Percentiles rank a stretch among this genome's conserved stretches.
Conservation (phyloP, 2,113 vertebrate genomes). For the Lepus timidus region DNA sequence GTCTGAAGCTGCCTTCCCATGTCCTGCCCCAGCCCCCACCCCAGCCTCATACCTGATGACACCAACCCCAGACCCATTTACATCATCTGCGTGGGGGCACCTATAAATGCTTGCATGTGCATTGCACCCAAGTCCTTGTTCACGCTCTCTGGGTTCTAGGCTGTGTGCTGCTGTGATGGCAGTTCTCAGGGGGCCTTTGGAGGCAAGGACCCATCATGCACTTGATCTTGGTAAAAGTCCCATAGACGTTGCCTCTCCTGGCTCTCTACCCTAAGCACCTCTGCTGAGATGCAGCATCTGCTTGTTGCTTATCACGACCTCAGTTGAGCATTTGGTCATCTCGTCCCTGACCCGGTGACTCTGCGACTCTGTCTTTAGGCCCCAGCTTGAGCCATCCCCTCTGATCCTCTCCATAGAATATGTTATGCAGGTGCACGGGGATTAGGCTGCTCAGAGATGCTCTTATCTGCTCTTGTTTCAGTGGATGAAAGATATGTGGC, state of each 20-base stretch:
- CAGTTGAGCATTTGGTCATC: background rate
- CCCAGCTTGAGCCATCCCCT: background rate
- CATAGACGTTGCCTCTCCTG: background rate
- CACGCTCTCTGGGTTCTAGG: rapidly evolving
- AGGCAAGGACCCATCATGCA: background rate
- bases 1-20: background rate
- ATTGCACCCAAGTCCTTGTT: too few species aligned
- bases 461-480: constrained; percentile 83
- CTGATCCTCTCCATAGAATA: background rate
- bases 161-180: background rate
- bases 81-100: background rate
- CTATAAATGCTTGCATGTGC: rapidly evolving
- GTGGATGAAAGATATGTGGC: constrained; percentile 99
- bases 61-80: background rate
- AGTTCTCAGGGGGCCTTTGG: background rate
- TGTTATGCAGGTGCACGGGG: rapidly evolving
- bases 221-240: background rate
- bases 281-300: too few species aligned
- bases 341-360: background rate
- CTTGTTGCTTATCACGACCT: too few species aligned
- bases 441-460: background rate
- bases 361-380: background rate
- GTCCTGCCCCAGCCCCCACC: background rate
- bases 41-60: background rate
- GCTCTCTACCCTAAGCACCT: background rate